phyloP scores from a whole-genome alignment of 1,140 invertebrate genomes.

The Ceratosolen solmsi region DNA sequence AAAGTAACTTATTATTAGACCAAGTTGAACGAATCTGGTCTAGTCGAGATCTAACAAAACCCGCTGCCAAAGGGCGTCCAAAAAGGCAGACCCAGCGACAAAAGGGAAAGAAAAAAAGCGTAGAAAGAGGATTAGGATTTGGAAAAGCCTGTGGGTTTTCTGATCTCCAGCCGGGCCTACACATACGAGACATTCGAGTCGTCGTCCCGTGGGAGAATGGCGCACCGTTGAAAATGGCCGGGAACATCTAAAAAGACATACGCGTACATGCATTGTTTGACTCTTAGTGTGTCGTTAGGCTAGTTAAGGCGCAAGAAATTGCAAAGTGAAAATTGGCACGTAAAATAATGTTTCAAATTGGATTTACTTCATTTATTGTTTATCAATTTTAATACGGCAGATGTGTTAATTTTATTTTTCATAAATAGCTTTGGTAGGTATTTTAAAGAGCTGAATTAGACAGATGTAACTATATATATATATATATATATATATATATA shows the following conservation, averaged over 20 bases:
- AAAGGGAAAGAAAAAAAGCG: constrained; percentile 17
- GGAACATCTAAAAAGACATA: constrained; percentile 8
- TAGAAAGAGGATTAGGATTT: constrained; percentile 53
- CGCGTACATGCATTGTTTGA: too few relatives aligned
- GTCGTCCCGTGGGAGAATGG: constrained; percentile 54
- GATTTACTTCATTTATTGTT: too few relatives aligned
- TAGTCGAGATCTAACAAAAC: neutral
- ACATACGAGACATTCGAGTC: neutral
- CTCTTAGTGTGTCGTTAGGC: neutral
- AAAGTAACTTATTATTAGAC: constrained; percentile 38
- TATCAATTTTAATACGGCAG: too few relatives aligned
- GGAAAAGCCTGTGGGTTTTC: constrained; percentile 47
- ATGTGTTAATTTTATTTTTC: too few relatives aligned
- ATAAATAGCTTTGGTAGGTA: too few relatives aligned
- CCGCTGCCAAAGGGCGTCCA: constrained; percentile 51
- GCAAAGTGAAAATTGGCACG: neutral
- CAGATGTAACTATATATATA: too few relatives aligned
- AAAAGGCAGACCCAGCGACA: neutral
- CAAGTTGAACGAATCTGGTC: neutral
- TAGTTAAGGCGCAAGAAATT: neutral
- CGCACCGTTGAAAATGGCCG: constrained; percentile 7
- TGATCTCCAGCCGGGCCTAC: neutral
- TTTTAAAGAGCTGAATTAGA: too few relatives aligned
- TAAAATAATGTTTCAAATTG: too few relatives aligned
- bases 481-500: too few relatives aligned